Base-by-base conservation (phyloP, 2,797 vertebrate genomes). In the Adrianichthys oophorus region DNA sequence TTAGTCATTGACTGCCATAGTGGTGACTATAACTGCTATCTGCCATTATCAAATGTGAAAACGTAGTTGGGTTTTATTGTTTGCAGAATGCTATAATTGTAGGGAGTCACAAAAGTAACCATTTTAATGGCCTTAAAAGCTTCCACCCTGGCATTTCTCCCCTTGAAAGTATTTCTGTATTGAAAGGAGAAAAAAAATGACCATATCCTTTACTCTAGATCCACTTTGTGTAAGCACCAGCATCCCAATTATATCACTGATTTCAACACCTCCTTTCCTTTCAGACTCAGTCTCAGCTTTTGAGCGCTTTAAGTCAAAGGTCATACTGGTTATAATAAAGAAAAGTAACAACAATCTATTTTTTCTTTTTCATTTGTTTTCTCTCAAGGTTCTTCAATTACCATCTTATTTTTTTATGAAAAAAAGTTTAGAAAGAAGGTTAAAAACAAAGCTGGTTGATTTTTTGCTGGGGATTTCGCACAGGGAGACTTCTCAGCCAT, bases 161-260 rank as follows among this genome's bases (percentile, higher is more conserved):
- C 47, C 1, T 4, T 47, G 48, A 7, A 52, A 56, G 52, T 41
- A 29, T 46, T 63, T 56, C 3, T 57, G 24, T n/a, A 26, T 47
- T 55, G 50, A 60, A 63, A 59, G 48, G 40, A 8, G 4, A 19
- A n/a, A 56, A 0, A 5, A 4, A 29, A 29, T 6, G 26, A 56
- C 13, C 0, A 48, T 18, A 15, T 37, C 54, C 55, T 52, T 15
- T 40, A 45, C 1, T 14, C 7, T 42, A 41, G 63, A 61, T 16
- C 8, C 52, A 51, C 42, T 59, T 15, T 60, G 55, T 52, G 15
- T 53, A 41, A 56, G 56, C 16, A 26, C 23, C 23, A 19, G 19
- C 24, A 15, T 42, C 48, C 6, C 47, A 16, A 59, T 48, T 41
- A 23, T 10, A 41, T 46, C 16, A 23, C 45, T 24, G 7, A 41